Evolutionary conservation across 2,888 invertebrate species (phyloP), one percentile per base, ranked within the genome.

Genomic region (Pyrochroa serraticornis): DNA sequence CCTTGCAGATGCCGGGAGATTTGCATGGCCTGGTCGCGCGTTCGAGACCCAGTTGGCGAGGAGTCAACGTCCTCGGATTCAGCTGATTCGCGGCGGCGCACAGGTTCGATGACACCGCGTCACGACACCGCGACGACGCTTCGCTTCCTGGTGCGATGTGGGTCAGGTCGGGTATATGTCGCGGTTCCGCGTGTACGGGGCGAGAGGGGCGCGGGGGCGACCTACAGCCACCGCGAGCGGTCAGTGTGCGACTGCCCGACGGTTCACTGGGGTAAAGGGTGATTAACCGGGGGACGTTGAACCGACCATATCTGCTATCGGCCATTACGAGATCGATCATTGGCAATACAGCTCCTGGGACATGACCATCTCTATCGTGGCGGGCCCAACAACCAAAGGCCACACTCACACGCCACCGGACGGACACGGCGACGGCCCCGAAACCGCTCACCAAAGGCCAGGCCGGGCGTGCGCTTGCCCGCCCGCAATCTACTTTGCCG

Each of bases 191-290:
- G 73, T 73, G 71, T 71, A 65, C 66, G 59, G 58, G 57, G 58
- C 49, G 63, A 47, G 68, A 59, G 66, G 69, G 67, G 63, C 63
- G 69, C 63, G 63, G 69, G 64, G 65, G 58, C 71, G 71, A 75
- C 75, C 77, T 76, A 75, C 75, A 77, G 73, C 70, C 71, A 70
- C 62, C 48, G 53, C 48, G 47, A 13, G 58, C 77, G 79, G 79
- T 79, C 79, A 79, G 78, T 79, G 77, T 79, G 79, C 79, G 77
- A 79, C 71, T 78, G 79, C 73, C 78, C 79, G 78, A 68, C 73
- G 77, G 79, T 79, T 79, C 77, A 79, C 78, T 79, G 72, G 79
- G 79, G 76, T 79, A 79, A 76, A 78, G 78, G 79, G 79, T 79
- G 77, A 79, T 71, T 77, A 77, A 78, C 78, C 78, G 75, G 64